Conservation (phyloP, 2,113 vertebrate genomes). For the Spea multiplicata region DNA sequence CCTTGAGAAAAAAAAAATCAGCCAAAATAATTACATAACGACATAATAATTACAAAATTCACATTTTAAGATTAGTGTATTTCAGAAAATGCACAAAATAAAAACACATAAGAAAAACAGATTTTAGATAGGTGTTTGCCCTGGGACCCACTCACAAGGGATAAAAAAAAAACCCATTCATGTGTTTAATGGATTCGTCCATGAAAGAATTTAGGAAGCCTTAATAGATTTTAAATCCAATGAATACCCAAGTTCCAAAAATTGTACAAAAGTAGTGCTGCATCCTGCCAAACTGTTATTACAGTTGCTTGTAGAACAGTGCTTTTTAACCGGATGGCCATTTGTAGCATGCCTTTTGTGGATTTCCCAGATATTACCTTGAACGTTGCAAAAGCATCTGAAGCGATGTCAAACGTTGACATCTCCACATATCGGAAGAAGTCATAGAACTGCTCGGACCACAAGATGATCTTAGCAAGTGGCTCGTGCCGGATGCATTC, state of each 20-base stretch:
- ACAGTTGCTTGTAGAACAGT: too few relatives aligned
- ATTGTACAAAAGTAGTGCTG: too few relatives aligned
- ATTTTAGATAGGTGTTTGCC: neutral
- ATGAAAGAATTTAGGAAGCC: neutral
- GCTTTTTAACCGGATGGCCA: too few relatives aligned
- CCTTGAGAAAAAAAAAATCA: conserved; percentile 61
- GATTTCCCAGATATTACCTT: conserved; percentile 64
- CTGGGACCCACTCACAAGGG: too few relatives aligned
- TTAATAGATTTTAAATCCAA: conserved; percentile 2
- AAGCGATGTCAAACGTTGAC: conserved; percentile 84
- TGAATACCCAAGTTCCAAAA: too few relatives aligned
- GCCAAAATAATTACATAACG: neutral
- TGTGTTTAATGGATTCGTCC: neutral
- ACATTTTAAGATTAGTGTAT: neutral
- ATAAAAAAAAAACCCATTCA: too few relatives aligned
- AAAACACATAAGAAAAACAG: neutral
- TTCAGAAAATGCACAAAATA: neutral
- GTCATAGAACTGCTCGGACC: conserved; percentile 83
- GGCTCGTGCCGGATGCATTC: conserved; percentile 83
- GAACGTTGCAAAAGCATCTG: conserved; percentile 81
- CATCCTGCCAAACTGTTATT: too few relatives aligned
- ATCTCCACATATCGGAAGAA: conserved; percentile 87
- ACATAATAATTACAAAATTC: neutral
- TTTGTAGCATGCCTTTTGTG: too few relatives aligned
- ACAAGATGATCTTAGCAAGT: conserved; percentile 81